Evolutionary conservation across 2,797 vertebrate species (phyloP).

Genomic region (Phataginus tetradactyla): DNA sequence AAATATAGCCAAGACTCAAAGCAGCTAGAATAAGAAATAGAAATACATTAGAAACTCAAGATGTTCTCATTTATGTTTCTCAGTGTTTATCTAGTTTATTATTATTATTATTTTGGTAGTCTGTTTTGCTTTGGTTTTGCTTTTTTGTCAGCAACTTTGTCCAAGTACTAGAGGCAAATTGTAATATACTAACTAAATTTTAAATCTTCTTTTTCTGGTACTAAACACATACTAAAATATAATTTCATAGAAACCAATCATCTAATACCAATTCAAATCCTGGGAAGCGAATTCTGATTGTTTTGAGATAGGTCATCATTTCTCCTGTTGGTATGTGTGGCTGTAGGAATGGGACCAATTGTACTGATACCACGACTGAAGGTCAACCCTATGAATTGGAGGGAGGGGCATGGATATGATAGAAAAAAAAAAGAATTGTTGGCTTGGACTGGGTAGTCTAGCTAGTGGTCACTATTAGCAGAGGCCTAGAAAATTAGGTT

Average conservation of each 20-base stretch:
- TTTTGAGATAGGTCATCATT: neutral
- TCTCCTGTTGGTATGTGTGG: neutral
- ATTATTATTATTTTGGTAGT: neutral
- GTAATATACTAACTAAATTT: neutral
- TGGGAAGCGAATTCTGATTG: neutral
- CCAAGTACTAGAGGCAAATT: neutral
- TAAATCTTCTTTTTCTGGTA: neutral
- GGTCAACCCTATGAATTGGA: too few species aligned
- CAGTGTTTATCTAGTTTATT: neutral
- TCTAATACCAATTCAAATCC: neutral
- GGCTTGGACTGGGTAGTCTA: neutral
- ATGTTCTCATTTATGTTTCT: neutral
- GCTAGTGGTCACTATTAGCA: neutral
- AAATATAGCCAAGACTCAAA: neutral
- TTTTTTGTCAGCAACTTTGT: neutral
- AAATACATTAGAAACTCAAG: neutral
- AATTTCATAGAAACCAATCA: neutral
- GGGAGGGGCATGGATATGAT: neutral
- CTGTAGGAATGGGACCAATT: accelerated
- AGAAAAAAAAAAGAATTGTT: neutral
- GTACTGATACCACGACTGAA: accelerated
- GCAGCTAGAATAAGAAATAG: neutral
- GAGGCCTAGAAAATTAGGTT: neutral
- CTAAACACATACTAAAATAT: neutral
- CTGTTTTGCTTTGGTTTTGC: neutral